phyloP scores from a whole-genome alignment of 1,140 invertebrate species.

The Danaus melanippus region DNA sequence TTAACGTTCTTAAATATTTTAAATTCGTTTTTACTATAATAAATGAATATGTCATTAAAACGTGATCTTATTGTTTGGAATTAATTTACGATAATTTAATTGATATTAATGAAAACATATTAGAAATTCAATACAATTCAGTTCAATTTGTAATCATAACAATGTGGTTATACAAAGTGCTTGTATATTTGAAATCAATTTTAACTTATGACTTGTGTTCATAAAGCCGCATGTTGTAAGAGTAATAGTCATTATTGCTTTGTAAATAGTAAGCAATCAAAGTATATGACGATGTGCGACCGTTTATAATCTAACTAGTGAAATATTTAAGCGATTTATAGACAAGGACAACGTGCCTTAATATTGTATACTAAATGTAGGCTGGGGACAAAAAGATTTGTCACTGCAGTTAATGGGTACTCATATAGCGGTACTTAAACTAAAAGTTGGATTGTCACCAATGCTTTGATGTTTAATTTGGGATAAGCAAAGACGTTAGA shows the following conservation, averaged over 20 bases:
- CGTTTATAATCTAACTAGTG: constrained; percentile 15
- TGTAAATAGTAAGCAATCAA: constrained; percentile 30
- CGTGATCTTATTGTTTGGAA: background rate
- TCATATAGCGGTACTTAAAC: constrained; percentile 30
- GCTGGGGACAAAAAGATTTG: constrained; percentile 18
- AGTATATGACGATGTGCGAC: constrained; percentile 23
- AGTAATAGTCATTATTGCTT: constrained; percentile 22
- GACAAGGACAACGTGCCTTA: constrained; percentile 20
- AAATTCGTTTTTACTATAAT: no score
- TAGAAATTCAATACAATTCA: no score
- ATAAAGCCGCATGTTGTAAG: constrained; percentile 9
- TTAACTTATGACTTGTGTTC: constrained; percentile 4
- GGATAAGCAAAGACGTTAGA: background rate
- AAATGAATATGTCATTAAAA: background rate
- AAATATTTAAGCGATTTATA: constrained; percentile 25
- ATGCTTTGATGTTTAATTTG: constrained; percentile 14
- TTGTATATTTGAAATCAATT: constrained; percentile 6
- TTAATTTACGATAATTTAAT: constrained; percentile 1
- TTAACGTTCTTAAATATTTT: no score
- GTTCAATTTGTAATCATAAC: no score
- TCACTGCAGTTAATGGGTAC: constrained; percentile 36
- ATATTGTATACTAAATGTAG: constrained; percentile 17
- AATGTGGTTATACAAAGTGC: background rate
- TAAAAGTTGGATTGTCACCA: constrained; percentile 33
- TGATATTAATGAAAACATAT: no score